Conservation (phyloP, 2,113 vertebrate species). For the Nycticorax nycticorax region DNA sequence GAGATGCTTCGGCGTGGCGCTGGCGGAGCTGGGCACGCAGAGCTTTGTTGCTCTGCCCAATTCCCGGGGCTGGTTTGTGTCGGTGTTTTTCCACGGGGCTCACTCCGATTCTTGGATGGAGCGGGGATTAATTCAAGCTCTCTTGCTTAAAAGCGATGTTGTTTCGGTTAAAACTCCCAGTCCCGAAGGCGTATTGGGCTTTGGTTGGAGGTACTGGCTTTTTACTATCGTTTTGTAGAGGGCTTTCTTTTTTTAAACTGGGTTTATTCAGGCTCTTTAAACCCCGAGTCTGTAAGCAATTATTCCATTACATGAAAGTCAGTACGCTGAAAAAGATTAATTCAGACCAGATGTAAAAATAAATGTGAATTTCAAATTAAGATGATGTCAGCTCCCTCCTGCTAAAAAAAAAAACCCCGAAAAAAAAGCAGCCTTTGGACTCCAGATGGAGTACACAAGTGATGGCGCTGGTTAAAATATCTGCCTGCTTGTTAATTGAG, state of each 20-base stretch:
- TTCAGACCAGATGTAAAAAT: slow-evolving; percentile 83
- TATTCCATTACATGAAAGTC: slow-evolving; percentile 80
- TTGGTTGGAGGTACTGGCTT: background rate
- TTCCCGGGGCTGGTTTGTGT: background rate
- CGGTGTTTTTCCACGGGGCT: slow-evolving; percentile 18
- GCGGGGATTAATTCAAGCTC: background rate
- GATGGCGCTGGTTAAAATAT: slow-evolving; percentile 49
- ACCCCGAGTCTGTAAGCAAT: slow-evolving; percentile 76
- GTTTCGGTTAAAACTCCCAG: background rate
- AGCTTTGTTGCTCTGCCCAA: background rate
- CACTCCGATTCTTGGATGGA: background rate
- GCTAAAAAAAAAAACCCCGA: slow-evolving; percentile 14
- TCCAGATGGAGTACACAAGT: slow-evolving; percentile 71
- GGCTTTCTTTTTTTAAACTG: background rate
- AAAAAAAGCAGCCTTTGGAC: slow-evolving; percentile 59
- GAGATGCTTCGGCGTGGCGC: background rate
- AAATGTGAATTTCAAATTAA: slow-evolving; percentile 77
- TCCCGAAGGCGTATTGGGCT: background rate
- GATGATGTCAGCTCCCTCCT: slow-evolving; percentile 77
- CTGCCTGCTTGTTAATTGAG: slow-evolving; percentile 47
- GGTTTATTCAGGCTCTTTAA: slow-evolving; percentile 39
- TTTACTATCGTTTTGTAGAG: background rate
- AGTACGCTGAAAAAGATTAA: slow-evolving; percentile 75
- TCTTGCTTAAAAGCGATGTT: slow-evolving; percentile 32
- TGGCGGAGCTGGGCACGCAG: background rate